Percentiles rank a stretch among this genome's conserved stretches.
These are phyloP conservation scores for Agrilus cyanescens DNA, from an alignment of 2,888 invertebrate genomes.

Conservation along the genomic window DNA sequence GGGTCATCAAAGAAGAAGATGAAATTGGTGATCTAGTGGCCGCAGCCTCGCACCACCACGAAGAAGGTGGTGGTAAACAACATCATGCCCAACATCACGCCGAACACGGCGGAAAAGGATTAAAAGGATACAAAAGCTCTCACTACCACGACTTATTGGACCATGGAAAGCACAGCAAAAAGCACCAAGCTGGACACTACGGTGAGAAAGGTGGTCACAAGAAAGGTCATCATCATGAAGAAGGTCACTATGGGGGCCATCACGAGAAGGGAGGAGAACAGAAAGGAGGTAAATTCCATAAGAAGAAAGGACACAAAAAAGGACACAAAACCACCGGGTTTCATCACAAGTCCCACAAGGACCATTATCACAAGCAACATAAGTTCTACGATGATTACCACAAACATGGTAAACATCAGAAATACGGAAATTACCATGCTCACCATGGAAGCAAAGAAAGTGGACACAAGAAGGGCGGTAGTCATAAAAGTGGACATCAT, in stretches of 20 bases:
- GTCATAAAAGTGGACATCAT: conserved; percentile 66
- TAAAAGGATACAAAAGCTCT: conserved; percentile 65
- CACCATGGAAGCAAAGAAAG: conserved; percentile 69
- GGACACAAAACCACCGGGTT: conserved; percentile 77
- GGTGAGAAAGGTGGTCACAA: conserved; percentile 69
- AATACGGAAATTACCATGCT: conserved; percentile 67
- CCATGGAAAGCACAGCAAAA: conserved; percentile 62
- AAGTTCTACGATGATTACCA: conserved; percentile 83
- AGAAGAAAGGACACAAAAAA: conserved; percentile 76
- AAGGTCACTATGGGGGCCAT: conserved; percentile 63
- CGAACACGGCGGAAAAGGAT: conserved; percentile 63
- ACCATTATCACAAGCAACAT: conserved; percentile 77
- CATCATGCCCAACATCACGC: conserved; percentile 57
- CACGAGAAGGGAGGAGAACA: conserved; percentile 67
- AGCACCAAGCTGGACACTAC: conserved; percentile 66
- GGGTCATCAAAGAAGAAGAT: too few species aligned
- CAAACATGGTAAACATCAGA: conserved; percentile 72
- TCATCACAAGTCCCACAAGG: conserved; percentile 78
- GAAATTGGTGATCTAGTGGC: neutral
- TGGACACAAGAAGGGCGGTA: conserved; percentile 70
- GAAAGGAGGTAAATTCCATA: conserved; percentile 68
- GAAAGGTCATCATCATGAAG: conserved; percentile 68
- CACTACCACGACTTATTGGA: conserved; percentile 70
- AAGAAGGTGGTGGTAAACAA: conserved; percentile 57
- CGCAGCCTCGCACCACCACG: conserved; percentile 40